A percentile compares a stretch with the other conserved stretches of the same genome.
Conservation (phyloP, 1,140 invertebrate genomes). For the Habropoda laboriosa region DNA sequence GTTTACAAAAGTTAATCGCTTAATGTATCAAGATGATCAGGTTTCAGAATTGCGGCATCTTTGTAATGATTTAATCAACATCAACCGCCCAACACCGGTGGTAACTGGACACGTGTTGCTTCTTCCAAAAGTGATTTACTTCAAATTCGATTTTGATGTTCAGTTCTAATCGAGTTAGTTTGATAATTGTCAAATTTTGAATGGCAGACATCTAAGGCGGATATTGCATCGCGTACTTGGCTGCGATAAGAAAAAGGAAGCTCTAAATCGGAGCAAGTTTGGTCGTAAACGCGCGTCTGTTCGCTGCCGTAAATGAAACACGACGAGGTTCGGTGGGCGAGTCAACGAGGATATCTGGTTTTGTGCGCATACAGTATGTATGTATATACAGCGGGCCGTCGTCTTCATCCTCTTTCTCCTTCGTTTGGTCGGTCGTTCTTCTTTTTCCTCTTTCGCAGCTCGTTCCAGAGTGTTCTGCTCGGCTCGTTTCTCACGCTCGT, state of each 20-base stretch:
- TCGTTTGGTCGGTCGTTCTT: neutral
- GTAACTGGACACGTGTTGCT: too few relatives aligned
- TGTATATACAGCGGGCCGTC: constrained; percentile 10
- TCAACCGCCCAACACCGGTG: too few relatives aligned
- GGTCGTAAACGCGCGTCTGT: constrained; percentile 49
- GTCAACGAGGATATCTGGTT: constrained; percentile 59
- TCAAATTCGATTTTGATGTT: too few relatives aligned
- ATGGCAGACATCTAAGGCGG: too few relatives aligned
- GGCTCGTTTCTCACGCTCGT: constrained; percentile 67
- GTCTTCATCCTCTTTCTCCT: neutral
- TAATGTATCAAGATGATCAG: too few relatives aligned
- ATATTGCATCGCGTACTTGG: too few relatives aligned
- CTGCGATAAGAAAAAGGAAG: constrained; percentile 28
- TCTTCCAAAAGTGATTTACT: too few relatives aligned
- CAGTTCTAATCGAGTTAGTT: neutral
- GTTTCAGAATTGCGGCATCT: too few relatives aligned
- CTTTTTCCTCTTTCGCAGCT: constrained; percentile 36
- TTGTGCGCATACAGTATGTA: constrained; percentile 47
- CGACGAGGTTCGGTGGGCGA: constrained; percentile 37
- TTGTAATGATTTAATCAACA: too few relatives aligned
- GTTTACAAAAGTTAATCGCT: too few relatives aligned
- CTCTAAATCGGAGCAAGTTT: constrained; percentile 54
- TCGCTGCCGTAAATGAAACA: constrained; percentile 54
- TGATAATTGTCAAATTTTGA: too few relatives aligned
- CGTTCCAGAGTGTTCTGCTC: constrained; percentile 47